Conservation (phyloP, 1,140 invertebrate genomes). For the Nasonia giraulti region DNA sequence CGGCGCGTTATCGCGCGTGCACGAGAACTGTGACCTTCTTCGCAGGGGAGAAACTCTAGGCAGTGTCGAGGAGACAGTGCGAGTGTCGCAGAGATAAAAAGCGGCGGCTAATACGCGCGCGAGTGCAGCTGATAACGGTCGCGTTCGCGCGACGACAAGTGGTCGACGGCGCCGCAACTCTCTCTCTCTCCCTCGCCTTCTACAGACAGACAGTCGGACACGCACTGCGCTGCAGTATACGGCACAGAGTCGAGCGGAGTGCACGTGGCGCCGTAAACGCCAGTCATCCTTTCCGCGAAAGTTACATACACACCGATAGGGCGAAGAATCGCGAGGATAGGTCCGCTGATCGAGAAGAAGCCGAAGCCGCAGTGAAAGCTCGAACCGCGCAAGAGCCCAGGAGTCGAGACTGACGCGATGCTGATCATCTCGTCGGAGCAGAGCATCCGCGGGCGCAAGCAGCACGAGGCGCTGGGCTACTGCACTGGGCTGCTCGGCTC, state of each 20-base stretch:
- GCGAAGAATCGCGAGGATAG: too few species aligned
- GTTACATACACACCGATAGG: too few species aligned
- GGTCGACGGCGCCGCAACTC: constrained; percentile 2
- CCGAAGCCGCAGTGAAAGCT: not conserved
- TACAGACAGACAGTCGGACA: not conserved
- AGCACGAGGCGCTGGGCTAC: not conserved
- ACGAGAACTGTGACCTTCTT: too few species aligned
- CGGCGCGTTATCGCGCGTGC: too few species aligned
- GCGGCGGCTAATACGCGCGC: not conserved
- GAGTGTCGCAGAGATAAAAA: not conserved
- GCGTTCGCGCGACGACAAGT: constrained; percentile 12
- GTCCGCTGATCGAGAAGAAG: not conserved
- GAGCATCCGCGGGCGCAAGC: constrained; percentile 41
- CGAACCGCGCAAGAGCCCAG: constrained; percentile 31
- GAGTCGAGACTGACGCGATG: constrained; percentile 65
- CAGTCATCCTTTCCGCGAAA: not conserved
- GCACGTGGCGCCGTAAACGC: constrained; percentile 29
- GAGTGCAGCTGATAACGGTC: not conserved
- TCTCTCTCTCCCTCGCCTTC: not conserved
- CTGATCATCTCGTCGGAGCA: constrained; percentile 52
- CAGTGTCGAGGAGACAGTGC: not conserved
- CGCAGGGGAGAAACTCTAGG: not conserved
- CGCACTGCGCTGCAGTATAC: not conserved
- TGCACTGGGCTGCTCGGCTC: not conserved
- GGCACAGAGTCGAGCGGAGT: not conserved